Percentiles rank a stretch among this genome's conserved stretches.
Evolutionary conservation across 2,113 vertebrate genomes (phyloP).

Genomic region (Nansenia antarctica): DNA sequence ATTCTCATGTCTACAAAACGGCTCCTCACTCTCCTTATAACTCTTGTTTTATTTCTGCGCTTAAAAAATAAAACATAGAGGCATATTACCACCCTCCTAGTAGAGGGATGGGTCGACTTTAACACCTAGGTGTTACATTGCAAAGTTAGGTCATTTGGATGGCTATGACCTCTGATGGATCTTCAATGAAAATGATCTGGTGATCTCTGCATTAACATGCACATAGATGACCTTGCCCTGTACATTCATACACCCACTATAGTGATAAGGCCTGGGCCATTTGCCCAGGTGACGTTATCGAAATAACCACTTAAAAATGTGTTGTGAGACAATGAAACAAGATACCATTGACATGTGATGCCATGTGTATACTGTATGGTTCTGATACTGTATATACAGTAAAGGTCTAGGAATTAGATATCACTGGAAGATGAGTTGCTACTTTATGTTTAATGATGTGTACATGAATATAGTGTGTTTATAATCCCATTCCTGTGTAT

Average conservation of each 20-base stretch:
- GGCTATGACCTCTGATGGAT: slow-evolving; percentile 73
- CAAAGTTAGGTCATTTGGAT: slow-evolving; percentile 76
- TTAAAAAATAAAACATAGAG: slow-evolving; percentile 74
- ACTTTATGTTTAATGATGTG: background rate
- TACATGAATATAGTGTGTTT: slow-evolving; percentile 30
- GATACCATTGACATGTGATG: slow-evolving; percentile 35
- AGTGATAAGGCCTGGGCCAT: slow-evolving; percentile 60
- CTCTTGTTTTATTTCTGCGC: slow-evolving; percentile 75
- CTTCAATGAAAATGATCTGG: slow-evolving; percentile 72
- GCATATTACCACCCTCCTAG: slow-evolving; percentile 74
- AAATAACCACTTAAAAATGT: slow-evolving; percentile 67
- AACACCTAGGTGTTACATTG: slow-evolving; percentile 75
- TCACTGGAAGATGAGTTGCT: background rate
- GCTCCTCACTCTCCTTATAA: slow-evolving; percentile 59
- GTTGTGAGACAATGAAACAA: slow-evolving; percentile 59
- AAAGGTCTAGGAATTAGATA: slow-evolving; percentile 15
- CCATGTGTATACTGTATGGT: slow-evolving; percentile 6
- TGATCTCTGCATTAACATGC: slow-evolving; percentile 66
- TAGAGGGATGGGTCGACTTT: slow-evolving; percentile 77
- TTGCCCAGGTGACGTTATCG: slow-evolving; percentile 64
- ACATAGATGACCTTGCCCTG: slow-evolving; percentile 64
- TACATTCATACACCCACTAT: slow-evolving; percentile 43
- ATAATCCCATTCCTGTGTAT: slow-evolving; percentile 37
- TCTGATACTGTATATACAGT: slow-evolving; percentile 29
- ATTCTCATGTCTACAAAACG: slow-evolving; percentile 52